Conservation (phyloP, 2,888 invertebrate genomes). For the Agriopis marginaria region DNA sequence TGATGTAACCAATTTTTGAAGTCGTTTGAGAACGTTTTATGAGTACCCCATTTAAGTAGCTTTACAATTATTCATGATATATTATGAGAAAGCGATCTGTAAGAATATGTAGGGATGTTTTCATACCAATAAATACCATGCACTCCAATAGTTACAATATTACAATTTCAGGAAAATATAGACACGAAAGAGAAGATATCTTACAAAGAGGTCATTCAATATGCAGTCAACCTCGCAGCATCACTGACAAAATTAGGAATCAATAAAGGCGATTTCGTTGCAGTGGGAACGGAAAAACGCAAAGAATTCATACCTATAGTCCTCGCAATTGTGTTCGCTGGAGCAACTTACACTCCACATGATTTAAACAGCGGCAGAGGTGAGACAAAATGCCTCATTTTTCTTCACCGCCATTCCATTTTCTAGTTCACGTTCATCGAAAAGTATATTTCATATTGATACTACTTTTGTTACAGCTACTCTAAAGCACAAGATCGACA, state of each 20-base stretch:
- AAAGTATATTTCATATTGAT: conserved; percentile 15
- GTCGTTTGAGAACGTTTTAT: too few species aligned
- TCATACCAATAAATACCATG: too few species aligned
- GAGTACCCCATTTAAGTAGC: too few species aligned
- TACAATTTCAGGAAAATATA: conserved; percentile 78
- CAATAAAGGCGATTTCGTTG: conserved; percentile 81
- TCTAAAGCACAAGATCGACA: conserved; percentile 87
- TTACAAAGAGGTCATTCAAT: conserved; percentile 81
- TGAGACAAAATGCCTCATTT: conserved; percentile 51
- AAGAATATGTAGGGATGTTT: too few species aligned
- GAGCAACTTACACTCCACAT: conserved; percentile 68
- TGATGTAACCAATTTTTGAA: too few species aligned
- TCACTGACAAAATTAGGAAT: conserved; percentile 81
- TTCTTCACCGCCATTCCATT: conserved; percentile 33
- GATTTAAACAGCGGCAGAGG: conserved; percentile 65
- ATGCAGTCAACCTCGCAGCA: conserved; percentile 82
- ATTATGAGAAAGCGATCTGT: too few species aligned
- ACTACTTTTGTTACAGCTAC: conserved; percentile 78
- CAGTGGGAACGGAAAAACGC: conserved; percentile 87
- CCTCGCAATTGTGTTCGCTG: conserved; percentile 79
- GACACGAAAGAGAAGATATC: conserved; percentile 82
- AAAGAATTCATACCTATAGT: conserved; percentile 82
- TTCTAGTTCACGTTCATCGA: conserved; percentile 22
- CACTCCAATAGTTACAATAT: not conserved
- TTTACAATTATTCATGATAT: too few species aligned